Percentiles rank a stretch among this genome's conserved stretches.
Evolutionary conservation across 2,888 invertebrate species (phyloP).

Genomic region (Melieria omissa): DNA sequence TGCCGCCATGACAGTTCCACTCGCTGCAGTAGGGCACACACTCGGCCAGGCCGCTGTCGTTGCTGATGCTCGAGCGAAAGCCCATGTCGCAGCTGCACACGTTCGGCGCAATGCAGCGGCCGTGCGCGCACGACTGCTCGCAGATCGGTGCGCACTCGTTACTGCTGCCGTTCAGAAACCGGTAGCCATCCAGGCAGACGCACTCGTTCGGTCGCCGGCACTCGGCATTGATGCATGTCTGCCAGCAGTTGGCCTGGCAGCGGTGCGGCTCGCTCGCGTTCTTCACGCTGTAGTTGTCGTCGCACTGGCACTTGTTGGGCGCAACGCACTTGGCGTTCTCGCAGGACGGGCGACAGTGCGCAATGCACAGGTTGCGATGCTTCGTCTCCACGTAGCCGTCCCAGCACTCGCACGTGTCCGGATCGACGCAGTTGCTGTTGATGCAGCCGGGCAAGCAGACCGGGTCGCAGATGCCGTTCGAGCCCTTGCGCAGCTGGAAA

Average conservation of each 20-base stretch:
- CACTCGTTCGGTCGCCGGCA: conserved; percentile 72
- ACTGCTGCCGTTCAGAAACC: conserved; percentile 51
- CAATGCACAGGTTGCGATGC: conserved; percentile 53
- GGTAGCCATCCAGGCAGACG: conserved; percentile 67
- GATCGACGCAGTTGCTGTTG: conserved; percentile 67
- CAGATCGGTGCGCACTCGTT: conserved; percentile 61
- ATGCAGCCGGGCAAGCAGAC: conserved; percentile 62
- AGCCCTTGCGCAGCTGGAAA: conserved; percentile 53
- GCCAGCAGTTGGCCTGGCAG: conserved; percentile 54
- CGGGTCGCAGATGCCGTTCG: conserved; percentile 59
- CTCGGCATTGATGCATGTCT: conserved; percentile 61
- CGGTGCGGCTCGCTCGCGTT: conserved; percentile 56
- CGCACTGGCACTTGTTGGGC: conserved; percentile 69
- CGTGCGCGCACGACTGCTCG: conserved; percentile 56
- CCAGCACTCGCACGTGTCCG: conserved; percentile 60
- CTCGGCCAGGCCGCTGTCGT: conserved; percentile 40
- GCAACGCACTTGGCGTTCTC: conserved; percentile 67
- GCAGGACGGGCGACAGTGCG: conserved; percentile 59
- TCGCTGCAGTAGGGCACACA: conserved; percentile 50
- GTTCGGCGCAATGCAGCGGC: conserved; percentile 58
- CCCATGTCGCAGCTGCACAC: conserved; percentile 71
- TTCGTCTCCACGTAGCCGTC: conserved; percentile 60
- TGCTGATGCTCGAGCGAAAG: conserved; percentile 44
- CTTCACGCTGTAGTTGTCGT: conserved; percentile 57
- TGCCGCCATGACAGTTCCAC: conserved; percentile 50